Conservation (phyloP, 2,888 invertebrate genomes). For the Furcula furcula region DNA sequence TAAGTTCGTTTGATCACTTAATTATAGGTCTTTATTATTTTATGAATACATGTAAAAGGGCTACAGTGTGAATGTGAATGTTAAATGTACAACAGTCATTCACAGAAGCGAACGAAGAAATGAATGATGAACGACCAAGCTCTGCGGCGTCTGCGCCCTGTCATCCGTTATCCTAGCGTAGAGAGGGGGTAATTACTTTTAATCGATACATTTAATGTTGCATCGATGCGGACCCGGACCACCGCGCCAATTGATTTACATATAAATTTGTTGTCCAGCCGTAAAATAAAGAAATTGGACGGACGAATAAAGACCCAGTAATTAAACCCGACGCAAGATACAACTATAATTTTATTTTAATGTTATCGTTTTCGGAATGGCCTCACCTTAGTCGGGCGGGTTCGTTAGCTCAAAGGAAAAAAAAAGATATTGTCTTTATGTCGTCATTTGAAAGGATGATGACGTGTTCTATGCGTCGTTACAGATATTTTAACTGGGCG, state of each 20-base stretch:
- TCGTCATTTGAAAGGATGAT: slow-evolving; percentile 28
- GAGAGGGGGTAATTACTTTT: slow-evolving; percentile 49
- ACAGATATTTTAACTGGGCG: slow-evolving; percentile 22
- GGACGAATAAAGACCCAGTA: slow-evolving; percentile 58
- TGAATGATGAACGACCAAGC: slow-evolving; percentile 13
- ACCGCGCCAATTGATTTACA: slow-evolving; percentile 74
- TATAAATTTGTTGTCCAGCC: slow-evolving; percentile 76
- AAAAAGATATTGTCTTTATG: slow-evolving; percentile 29
- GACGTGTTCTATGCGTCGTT: slow-evolving; percentile 29
- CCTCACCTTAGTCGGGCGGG: slow-evolving; percentile 32
- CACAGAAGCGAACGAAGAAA: not conserved
- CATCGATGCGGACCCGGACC: slow-evolving; percentile 55
- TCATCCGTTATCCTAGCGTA: slow-evolving; percentile 31
- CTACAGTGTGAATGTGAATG: no score
- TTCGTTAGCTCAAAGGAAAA: slow-evolving; percentile 44
- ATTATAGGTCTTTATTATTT: no score
- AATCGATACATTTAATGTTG: slow-evolving; percentile 41
- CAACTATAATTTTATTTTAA: slow-evolving; percentile 69
- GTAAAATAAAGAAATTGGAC: slow-evolving; percentile 79
- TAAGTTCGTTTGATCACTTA: no score
- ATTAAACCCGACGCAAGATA: slow-evolving; percentile 65
- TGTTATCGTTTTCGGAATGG: slow-evolving; percentile 41
- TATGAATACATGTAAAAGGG: no score
- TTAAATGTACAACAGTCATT: no score
- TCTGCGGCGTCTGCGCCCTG: slow-evolving; percentile 18